A percentile compares a stretch with the other conserved stretches of the same genome.
Evolutionary conservation across 2,797 vertebrate species (phyloP).

Genomic region (Glyptemys insculpta): DNA sequence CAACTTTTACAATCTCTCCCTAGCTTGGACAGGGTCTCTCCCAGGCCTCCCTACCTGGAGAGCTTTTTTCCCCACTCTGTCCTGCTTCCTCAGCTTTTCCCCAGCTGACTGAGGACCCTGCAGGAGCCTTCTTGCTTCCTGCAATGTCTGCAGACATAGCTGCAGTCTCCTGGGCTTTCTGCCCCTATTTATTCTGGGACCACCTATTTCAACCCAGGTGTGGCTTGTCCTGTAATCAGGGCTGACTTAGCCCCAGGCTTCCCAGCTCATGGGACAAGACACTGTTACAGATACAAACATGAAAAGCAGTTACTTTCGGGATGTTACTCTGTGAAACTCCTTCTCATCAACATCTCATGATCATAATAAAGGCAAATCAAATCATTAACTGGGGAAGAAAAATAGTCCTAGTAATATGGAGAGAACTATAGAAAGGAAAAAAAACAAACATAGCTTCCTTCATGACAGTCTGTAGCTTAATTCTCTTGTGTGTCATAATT

Average conservation of each 20-base stretch:
- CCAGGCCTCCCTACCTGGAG: not conserved
- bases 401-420: not conserved
- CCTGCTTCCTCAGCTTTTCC: not conserved
- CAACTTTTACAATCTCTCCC: not conserved
- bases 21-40: not conserved
- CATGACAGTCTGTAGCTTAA: not conserved
- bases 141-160: too few species aligned
- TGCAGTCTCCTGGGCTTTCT: too few species aligned
- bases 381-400: not conserved
- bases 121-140: not conserved
- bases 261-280: not conserved
- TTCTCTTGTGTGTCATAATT: not conserved
- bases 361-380: not conserved
- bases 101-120: not conserved
- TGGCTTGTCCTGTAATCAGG: not conserved
- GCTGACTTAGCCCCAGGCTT: not conserved
- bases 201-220: not conserved
- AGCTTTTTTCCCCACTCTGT: not conserved
- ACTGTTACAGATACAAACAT: not conserved
- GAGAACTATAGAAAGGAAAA: not conserved
- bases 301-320: rapidly evolving
- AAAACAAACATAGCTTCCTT: not conserved
- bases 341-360: not conserved
- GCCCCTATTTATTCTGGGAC: not conserved
- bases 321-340: not conserved